These are phyloP conservation scores for Fundulus diaphanus DNA, from an alignment of 2,797 vertebrate species.

Conservation along the genomic window DNA sequence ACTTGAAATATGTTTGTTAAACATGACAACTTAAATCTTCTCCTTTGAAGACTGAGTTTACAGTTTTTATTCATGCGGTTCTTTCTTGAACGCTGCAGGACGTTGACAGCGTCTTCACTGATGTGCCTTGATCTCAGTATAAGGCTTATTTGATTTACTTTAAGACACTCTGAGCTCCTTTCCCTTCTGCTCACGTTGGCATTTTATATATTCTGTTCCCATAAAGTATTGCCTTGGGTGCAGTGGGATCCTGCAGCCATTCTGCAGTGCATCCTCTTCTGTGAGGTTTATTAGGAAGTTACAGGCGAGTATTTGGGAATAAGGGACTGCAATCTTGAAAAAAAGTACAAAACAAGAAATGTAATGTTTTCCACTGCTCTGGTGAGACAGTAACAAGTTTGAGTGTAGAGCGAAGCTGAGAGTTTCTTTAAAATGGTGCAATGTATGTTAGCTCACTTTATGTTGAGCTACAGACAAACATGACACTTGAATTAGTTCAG, in stretches of 20 bases:
- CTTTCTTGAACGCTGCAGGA: neutral
- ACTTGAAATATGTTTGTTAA: neutral
- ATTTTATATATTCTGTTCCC: neutral
- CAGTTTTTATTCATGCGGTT: neutral
- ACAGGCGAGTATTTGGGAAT: constrained; percentile 4
- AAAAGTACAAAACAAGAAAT: neutral
- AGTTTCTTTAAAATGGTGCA: neutral
- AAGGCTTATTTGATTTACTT: neutral
- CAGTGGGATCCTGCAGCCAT: constrained; percentile 5
- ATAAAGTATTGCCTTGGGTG: neutral
- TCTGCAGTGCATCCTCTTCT: neutral
- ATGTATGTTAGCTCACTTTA: neutral
- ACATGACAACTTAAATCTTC: no score
- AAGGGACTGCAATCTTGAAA: neutral
- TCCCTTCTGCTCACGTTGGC: neutral
- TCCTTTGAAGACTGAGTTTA: no score
- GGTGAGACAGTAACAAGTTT: neutral
- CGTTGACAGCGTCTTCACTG: neutral
- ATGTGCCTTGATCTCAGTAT: neutral
- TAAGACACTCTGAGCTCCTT: neutral
- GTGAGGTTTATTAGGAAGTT: constrained; percentile 12
- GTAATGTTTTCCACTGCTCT: neutral
- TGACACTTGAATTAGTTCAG: neutral
- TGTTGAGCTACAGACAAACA: neutral
- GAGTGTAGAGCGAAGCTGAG: neutral